phyloP scores from a whole-genome alignment of 1,140 invertebrate genomes.

The Mactra quadrangularis region DNA sequence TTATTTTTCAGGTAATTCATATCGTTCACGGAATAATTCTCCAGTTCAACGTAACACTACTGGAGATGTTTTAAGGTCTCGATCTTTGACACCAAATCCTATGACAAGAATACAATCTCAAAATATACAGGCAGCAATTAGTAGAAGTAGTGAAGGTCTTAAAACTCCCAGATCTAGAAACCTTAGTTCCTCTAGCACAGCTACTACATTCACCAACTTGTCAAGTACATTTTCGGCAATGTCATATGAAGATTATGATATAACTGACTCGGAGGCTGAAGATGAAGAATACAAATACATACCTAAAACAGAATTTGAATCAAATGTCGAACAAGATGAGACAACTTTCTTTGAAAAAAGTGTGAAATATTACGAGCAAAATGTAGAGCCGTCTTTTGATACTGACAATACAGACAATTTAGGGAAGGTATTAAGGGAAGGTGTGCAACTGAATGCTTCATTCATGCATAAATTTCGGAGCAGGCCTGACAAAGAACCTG shows the following conservation, averaged over 20 bases:
- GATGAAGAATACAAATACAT: not conserved
- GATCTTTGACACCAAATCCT: not conserved
- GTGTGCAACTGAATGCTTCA: constrained; percentile 16
- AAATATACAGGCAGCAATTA: not conserved
- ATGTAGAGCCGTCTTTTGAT: not conserved
- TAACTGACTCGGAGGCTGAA: constrained; percentile 9
- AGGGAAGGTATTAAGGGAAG: constrained; percentile 8
- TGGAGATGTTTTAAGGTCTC: not conserved
- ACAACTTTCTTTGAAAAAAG: constrained; percentile 53
- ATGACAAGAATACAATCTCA: too few relatives aligned
- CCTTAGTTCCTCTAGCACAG: constrained; percentile 10
- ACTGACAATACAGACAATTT: not conserved
- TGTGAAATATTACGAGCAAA: not conserved
- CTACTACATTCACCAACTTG: not conserved
- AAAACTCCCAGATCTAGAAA: not conserved
- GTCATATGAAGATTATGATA: constrained; percentile 2
- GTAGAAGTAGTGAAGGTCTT: not conserved
- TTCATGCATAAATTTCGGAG: constrained; percentile 38
- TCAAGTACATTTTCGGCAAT: not conserved
- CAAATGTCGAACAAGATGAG: constrained; percentile 5
- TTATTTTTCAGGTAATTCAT: too few relatives aligned
- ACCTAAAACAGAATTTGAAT: constrained; percentile 7
- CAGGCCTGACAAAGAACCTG: constrained; percentile 12
- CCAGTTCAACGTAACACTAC: not conserved
- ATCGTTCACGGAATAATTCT: too few relatives aligned